Evolutionary conservation across 2,888 invertebrate species (phyloP).

Genomic region (Nomada flava): DNA sequence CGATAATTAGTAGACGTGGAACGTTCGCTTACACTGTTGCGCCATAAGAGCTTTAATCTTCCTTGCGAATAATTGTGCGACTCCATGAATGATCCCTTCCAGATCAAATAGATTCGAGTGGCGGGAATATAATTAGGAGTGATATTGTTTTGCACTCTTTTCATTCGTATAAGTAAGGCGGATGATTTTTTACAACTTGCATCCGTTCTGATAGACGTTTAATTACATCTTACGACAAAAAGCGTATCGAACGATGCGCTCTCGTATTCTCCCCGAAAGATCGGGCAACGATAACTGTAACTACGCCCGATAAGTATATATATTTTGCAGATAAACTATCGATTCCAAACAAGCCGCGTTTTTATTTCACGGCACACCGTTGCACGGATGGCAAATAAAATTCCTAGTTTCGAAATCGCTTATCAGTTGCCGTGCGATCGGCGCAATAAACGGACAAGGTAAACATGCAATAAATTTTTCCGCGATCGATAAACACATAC

Average conservation of each 20-base stretch:
- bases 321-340: constrained; percentile 27
- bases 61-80: constrained; percentile 28
- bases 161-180: neutral
- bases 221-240: neutral
- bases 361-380: neutral
- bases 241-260: constrained; percentile 2
- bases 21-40: constrained; percentile 19
- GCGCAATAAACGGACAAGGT: neutral
- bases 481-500: neutral
- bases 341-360: constrained; percentile 3
- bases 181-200: neutral
- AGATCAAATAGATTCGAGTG: neutral
- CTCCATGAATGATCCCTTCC: neutral
- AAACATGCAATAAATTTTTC: constrained; percentile 16
- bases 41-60: constrained; percentile 1
- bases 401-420: constrained; percentile 42
- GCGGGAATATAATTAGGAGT: neutral
- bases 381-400: constrained; percentile 13
- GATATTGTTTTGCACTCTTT: neutral
- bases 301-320: constrained; percentile 16
- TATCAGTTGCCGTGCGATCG: constrained; percentile 23
- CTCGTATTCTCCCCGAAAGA: constrained; percentile 11
- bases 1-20: constrained; percentile 42
- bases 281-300: constrained; percentile 17
- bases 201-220: neutral